A percentile compares a stretch with the other conserved stretches of the same genome.
phyloP scores from a whole-genome alignment of 2,888 invertebrate genomes.

The Calephelis perditalis region DNA sequence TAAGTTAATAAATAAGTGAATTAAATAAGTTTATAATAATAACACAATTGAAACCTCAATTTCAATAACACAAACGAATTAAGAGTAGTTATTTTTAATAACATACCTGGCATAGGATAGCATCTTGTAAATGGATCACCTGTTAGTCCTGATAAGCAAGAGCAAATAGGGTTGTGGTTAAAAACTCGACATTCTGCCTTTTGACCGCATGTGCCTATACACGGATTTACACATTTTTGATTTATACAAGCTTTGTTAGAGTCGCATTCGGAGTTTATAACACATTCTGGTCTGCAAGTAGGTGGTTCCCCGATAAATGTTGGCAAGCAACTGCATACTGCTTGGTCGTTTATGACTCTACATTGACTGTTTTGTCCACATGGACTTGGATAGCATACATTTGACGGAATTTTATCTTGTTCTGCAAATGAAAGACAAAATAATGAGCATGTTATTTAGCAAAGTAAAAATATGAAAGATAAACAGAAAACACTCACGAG shows the following conservation, averaged over 20 bases:
- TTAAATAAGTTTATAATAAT: constrained; percentile 18
- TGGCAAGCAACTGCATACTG: constrained; percentile 84
- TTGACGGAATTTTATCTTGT: constrained; percentile 51
- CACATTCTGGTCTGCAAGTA: constrained; percentile 82
- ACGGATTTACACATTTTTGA: constrained; percentile 84
- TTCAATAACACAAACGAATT: no score
- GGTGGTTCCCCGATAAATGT: constrained; percentile 83
- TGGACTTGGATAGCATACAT: constrained; percentile 77
- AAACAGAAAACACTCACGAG: constrained; percentile 46
- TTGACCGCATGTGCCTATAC: constrained; percentile 84
- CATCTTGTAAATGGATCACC: constrained; percentile 84
- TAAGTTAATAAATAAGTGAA: not conserved
- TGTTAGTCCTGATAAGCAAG: constrained; percentile 78
- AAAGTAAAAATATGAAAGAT: not conserved
- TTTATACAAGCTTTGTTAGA: constrained; percentile 81
- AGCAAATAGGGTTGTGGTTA: constrained; percentile 84
- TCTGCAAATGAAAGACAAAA: constrained; percentile 48
- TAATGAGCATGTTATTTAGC: not conserved
- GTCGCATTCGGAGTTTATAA: constrained; percentile 82
- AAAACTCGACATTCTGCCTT: constrained; percentile 84
- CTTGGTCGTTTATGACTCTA: constrained; percentile 75
- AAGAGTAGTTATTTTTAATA: constrained; percentile 3
- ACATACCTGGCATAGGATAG: constrained; percentile 70
- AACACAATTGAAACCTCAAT: not conserved
- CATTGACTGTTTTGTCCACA: constrained; percentile 82